These are phyloP conservation scores for Babyrousa celebensis DNA, from an alignment of 2,797 vertebrate species.

Conservation along the genomic window DNA sequence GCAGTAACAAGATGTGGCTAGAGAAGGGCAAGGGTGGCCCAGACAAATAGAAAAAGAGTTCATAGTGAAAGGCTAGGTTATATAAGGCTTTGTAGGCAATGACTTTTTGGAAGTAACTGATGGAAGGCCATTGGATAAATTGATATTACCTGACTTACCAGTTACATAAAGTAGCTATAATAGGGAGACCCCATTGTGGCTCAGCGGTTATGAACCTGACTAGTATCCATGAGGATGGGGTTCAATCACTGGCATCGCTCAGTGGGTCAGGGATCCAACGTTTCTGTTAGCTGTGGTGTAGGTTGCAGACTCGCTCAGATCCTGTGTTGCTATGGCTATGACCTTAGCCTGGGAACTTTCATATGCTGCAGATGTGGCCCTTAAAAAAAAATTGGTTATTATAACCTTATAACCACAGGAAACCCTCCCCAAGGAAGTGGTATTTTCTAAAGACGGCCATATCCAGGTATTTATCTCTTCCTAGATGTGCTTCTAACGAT, in stretches of 20 bases:
- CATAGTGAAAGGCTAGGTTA: not conserved
- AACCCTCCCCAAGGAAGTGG: not conserved
- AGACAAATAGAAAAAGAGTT: not conserved
- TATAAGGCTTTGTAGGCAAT: not conserved
- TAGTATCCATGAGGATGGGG: no score
- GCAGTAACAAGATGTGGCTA: not conserved
- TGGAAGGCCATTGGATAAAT: not conserved
- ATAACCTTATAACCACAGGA: not conserved
- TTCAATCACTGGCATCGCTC: no score
- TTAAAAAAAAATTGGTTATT: not conserved
- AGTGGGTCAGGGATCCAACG: no score
- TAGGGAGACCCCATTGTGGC: no score
- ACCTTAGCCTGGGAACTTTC: no score
- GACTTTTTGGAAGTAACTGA: not conserved
- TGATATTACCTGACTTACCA: conserved; percentile 21
- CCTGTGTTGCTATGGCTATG: no score
- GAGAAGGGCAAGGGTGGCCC: not conserved
- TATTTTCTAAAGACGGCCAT: not conserved
- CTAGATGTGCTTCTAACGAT: not conserved
- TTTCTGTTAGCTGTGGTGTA: no score
- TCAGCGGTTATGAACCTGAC: no score
- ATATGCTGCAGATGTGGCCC: no score
- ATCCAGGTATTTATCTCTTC: not conserved
- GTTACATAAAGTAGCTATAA: not conserved
- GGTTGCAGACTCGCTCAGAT: no score